phyloP scores from a whole-genome alignment of 2,797 vertebrate genomes.

The Allobates femoralis region DNA sequence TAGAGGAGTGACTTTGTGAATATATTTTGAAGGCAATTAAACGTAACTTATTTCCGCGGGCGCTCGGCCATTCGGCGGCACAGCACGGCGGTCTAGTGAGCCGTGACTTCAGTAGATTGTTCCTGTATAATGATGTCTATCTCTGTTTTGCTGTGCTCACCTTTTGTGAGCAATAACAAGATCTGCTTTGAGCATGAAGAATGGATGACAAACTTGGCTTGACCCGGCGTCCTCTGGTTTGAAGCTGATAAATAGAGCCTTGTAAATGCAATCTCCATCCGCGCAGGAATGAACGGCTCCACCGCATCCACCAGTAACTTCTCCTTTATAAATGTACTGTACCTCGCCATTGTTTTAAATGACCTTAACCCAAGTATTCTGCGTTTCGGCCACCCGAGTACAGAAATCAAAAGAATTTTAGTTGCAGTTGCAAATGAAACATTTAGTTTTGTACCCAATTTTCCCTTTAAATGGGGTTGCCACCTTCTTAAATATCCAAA shows the following conservation, averaged over 20 bases:
- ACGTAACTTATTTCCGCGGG: background rate
- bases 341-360: slow-evolving; percentile 35
- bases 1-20: slow-evolving; percentile 20
- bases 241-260: slow-evolving; percentile 59
- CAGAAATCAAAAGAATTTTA: background rate
- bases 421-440: background rate
- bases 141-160: slow-evolving; percentile 21
- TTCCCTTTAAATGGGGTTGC: too few species aligned
- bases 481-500: too few species aligned
- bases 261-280: slow-evolving; percentile 61
- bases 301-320: slow-evolving; percentile 26
- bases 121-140: slow-evolving; percentile 40
- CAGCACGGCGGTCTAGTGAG: background rate
- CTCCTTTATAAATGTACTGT: slow-evolving; percentile 46
- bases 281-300: slow-evolving; percentile 34
- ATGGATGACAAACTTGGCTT: slow-evolving; percentile 59
- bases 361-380: slow-evolving; percentile 10
- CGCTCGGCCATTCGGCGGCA: background rate
- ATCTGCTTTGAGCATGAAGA: slow-evolving; percentile 50
- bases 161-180: slow-evolving; percentile 57
- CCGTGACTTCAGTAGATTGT: slow-evolving; percentile 39
- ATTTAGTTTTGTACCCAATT: too few species aligned
- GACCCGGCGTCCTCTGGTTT: slow-evolving; percentile 62
- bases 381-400: background rate
- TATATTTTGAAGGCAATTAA: slow-evolving; percentile 29